Evolutionary conservation across 2,888 invertebrate genomes (phyloP), one percentile per base, ranked within the genome.

Genomic region (Tholera decimalis): DNA sequence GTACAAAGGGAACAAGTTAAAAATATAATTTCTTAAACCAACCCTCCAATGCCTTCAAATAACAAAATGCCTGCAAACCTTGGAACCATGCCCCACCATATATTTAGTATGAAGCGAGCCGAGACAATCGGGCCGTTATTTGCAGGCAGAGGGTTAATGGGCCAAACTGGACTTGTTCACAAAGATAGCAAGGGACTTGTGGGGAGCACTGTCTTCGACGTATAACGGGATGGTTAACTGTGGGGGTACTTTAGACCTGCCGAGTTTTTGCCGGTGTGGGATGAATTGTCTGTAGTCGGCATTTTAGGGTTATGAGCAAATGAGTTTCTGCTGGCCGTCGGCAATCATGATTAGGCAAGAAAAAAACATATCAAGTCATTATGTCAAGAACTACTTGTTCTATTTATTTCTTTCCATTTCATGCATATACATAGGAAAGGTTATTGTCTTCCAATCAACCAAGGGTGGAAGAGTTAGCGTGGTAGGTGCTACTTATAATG

Each of bases 71-170:
- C 47, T 24, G 49, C 63, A 73, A 79, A 55, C 61, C 51, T 61
- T 53, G 41, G 39, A 49, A 30, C 33, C 35, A 50, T 49, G 68
- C 72, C 72, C 70, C 72, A 67, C 78, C 83, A 80, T 81, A 81
- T 80, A 84, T 86, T 85, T 77, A 75, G 75, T 78, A 80, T 63
- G 80, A 83, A 88, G 80, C 80, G 79, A 83, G 79, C 80, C 88
- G 86, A 80, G 77, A 83, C 82, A 82, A 87, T 84, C 83, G 84
- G 54, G 69, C 85, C 85, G 89, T 91, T 91, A 91, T 89, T 88
- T 88, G 80, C 88, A 88, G 86, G 85, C 88, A 79, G 79, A 79
- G 86, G 89, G 87, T 88, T 91, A 91, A 91, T 91, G 91, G 90
- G 83, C 84, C 85, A 87, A 83, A 83, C 84, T 86, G 83, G 81